Base-by-base conservation (phyloP, 2,888 invertebrate genomes). In the Junonia oenone region DNA sequence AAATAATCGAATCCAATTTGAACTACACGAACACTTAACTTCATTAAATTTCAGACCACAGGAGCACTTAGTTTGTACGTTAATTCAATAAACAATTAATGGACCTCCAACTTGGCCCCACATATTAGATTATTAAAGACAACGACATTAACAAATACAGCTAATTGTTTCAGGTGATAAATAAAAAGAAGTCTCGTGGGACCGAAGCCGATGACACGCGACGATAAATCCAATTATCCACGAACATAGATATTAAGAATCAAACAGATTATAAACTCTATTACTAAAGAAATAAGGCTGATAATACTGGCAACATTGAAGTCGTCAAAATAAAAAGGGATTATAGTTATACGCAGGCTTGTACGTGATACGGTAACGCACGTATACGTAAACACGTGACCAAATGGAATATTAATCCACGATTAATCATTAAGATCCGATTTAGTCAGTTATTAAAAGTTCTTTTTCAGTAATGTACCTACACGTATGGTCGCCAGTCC, bases 171-270 rank as follows among this genome's bases (percentile, higher is more conserved):
- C 35, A 47, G 31, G 59, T 51, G 31, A 33, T 37, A 33, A 47
- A 47, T 40, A 47, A 38, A 53, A 37, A 46, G 9, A n/a, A 29
- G 59, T 62, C 66, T 58, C 66, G 67, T 66, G 64, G 48, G 45
- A 40, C 49, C 35, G 67, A 68, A 68, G 67, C 68, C 67, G 35
- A 43, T 22, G 54, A 55, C 62, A 64, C 61, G 64, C 55, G 62
- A 55, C 57, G 22, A 31, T 37, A 56, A 58, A 66, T 64, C 65
- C 63, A 61, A 66, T 66, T 64, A 64, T 13, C 29, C 19, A 17
- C 27, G 27, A 45, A 26, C 35, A 37, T 19, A 46, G 40, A 51
- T 6, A 22, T 9, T n/a, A 45, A 8, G 14, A 15, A 17, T 29
- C 29, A 11, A 29, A 13, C 0, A 6, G 13, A 35, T 33, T 27